Base-by-base conservation (phyloP, 1,140 invertebrate species). In the Tetramorium alpestre region DNA sequence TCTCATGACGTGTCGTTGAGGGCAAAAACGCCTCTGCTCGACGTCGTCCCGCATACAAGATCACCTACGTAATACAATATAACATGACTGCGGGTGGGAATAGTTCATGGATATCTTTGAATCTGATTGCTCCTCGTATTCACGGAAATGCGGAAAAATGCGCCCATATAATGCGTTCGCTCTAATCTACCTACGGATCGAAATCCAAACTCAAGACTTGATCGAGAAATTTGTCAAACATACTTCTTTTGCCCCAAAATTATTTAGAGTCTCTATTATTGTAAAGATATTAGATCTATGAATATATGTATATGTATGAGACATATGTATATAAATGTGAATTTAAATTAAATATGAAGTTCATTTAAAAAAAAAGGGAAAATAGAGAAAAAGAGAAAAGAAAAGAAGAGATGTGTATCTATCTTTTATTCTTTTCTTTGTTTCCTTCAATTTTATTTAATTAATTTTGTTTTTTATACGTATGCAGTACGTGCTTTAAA, bases 41-140 rank as follows among this genome's bases (percentile, higher is more conserved):
- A 49, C 77, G 87, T 89, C 88, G 76, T 93, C 92, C 92, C 92
- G 92, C 92, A 93, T 84, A 62, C 91, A 86, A 67, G 85, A 89
- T 91, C 86, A 72, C 75, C 58, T 72, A 65, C 67, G 58, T 85
- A 78, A 73, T 87, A 73, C 72, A 88, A 91, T 87, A 86, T 41
- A 69, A 54, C n/a, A 72, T 49, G 65, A 88, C 91, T 89, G 88
- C 92, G 90, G 91, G 91, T 88, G 87, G 80, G 65, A 85, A 90
- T 4, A 54, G 16, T 90, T 90, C 88, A 86, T 86, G 81, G 67
- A 69, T 6, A 87, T 91, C 86, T 90, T 88, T 80, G 51, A 44
- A 88, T 91, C 89, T 90, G 69, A 90, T 90, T 90, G 87, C 62
- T 82, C 18, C 10, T 72, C 65, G 41, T 88, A 69, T 41, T 80